Percentiles rank a stretch among this genome's conserved stretches.
phyloP scores from a whole-genome alignment of 2,113 vertebrate species.

The Columbina picui region DNA sequence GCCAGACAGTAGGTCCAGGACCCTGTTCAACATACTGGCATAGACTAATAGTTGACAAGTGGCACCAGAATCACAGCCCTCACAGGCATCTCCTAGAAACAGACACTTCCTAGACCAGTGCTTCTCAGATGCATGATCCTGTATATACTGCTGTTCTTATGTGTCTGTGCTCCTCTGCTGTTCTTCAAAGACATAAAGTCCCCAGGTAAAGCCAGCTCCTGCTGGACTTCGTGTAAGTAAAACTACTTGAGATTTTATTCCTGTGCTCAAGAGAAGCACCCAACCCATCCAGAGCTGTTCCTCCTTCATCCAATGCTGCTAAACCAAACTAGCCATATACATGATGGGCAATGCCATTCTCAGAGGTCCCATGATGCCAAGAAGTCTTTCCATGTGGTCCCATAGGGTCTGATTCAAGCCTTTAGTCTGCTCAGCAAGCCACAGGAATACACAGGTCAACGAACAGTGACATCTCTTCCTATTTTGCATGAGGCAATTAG shows the following conservation, averaged over 20 bases:
- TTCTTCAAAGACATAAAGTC: background rate
- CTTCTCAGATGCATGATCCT: background rate
- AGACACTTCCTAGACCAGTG: background rate
- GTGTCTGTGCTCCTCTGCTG: background rate
- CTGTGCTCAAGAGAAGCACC: background rate
- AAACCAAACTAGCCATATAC: background rate
- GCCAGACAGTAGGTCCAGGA: background rate
- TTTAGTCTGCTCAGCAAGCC: background rate
- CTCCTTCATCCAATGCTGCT: background rate
- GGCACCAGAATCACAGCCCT: background rate
- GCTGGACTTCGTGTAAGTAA: background rate
- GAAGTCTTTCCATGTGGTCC: background rate
- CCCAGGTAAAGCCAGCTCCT: background rate
- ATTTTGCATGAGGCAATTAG: background rate
- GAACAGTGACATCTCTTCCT: background rate
- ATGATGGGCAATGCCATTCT: background rate
- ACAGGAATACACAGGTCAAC: background rate
- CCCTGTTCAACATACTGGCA: fast-evolving
- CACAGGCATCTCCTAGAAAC: background rate
- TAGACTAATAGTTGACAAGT: background rate
- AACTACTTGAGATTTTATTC: background rate
- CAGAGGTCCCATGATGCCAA: background rate
- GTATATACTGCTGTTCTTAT: background rate
- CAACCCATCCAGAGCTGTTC: background rate
- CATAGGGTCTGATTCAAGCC: background rate